phyloP scores from a whole-genome alignment of 2,113 vertebrate genomes.

The Salvelinus namaycush region DNA sequence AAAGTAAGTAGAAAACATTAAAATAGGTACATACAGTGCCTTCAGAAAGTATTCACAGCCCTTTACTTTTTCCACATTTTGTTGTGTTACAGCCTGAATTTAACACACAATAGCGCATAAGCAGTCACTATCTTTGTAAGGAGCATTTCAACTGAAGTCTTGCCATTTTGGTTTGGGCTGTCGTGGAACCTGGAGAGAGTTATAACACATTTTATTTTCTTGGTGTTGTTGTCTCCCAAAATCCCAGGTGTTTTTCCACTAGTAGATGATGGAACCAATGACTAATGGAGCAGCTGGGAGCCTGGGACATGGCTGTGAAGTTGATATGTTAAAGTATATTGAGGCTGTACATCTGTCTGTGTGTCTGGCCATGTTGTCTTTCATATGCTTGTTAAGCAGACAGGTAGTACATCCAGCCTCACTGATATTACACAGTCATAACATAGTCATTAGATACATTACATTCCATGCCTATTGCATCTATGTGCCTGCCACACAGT shows the following conservation, averaged over 20 bases:
- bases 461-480: no score
- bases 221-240: no score
- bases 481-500: no score
- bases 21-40: no score
- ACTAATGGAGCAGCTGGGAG: neutral
- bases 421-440: no score
- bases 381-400: constrained; percentile 26
- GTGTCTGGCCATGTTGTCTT: neutral
- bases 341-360: neutral
- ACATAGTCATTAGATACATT: no score
- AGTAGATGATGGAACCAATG: neutral
- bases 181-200: neutral
- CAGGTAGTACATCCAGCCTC: constrained; percentile 6
- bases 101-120: neutral
- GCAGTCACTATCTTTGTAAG: neutral
- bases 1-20: no score
- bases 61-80: no score
- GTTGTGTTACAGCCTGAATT: no score
- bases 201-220: neutral
- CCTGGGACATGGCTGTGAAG: neutral
- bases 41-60: no score
- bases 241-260: neutral
- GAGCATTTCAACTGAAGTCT: constrained; percentile 11
- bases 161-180: neutral
- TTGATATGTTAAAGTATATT: neutral